Evolutionary conservation across 2,888 invertebrate species (phyloP), one percentile per base, ranked within the genome.

Genomic region (Aquatica leii): DNA sequence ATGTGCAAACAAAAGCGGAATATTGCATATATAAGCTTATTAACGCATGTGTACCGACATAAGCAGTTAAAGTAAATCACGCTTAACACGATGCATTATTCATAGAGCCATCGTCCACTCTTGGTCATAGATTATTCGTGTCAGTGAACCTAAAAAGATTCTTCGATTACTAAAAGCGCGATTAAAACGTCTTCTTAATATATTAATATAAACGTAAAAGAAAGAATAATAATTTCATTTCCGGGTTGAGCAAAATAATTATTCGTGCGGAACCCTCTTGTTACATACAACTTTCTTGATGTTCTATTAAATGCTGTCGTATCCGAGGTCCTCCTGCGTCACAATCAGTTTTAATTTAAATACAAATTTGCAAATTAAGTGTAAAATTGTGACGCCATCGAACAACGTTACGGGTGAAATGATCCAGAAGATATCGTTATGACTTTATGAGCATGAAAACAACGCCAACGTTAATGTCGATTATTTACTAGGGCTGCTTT

Each of bases 351-450:
- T 71, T 71, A 73, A 73, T 73, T 73, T 73, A 71, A 74, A 74
- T 71, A 70, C 69, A 72, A 66, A 70, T 73, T 73, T 70, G 70
- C 66, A 71, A 72, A 72, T 72, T 71, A 71, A 71, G 70, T 69
- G 70, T 69, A 68, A 70, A 72, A 72, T 71, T 67, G 70, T 68
- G 66, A 69, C 69, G 53, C 70, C 68, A 70, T 70, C 67, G 67
- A 69, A 68, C 68, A 64, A 57, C 61, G 64, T 68, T 67, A 67
- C 64, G 56, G 64, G 59, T 57, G 62, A 66, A 72, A 72, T 71
- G 71, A 70, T 61, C 54, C 62, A 69, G 68, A 72, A 71, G 57
- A 67, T 69, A 71, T 72, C 61, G 67, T 68, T 66, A 71, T 66
- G 72, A 71, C 72, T 71, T 68, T 58, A 53, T 52, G 59, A 56